A percentile compares a stretch with the other conserved stretches of the same genome.
Evolutionary conservation across 1,140 invertebrate genomes (phyloP).

Genomic region (Chelonus insularis): DNA sequence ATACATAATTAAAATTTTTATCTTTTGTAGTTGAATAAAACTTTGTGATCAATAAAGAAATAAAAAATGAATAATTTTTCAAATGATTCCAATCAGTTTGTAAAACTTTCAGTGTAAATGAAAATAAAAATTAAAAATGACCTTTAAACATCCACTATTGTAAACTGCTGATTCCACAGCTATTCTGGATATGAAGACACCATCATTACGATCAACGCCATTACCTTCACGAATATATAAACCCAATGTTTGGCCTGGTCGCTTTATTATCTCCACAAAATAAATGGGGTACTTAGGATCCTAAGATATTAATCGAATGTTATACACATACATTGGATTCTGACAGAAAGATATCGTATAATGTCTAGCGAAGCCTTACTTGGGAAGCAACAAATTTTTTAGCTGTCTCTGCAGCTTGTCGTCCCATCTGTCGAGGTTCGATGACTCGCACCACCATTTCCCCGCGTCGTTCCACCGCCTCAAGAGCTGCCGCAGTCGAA

Average conservation of each 20-base stretch:
- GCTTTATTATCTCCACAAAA: slow-evolving; percentile 98
- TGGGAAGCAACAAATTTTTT: slow-evolving; percentile 79
- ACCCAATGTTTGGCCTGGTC: slow-evolving; percentile 96
- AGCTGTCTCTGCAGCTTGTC: slow-evolving; percentile 79
- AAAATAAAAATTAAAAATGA: too few species aligned
- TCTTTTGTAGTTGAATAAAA: too few species aligned
- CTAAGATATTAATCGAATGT: slow-evolving; percentile 53
- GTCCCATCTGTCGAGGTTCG: slow-evolving; percentile 81
- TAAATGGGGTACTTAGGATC: slow-evolving; percentile 82
- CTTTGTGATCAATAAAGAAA: too few species aligned
- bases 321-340: neutral
- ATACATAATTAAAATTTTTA: too few species aligned
- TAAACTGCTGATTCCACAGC: slow-evolving; percentile 95
- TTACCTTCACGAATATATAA: slow-evolving; percentile 98
- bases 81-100: too few species aligned
- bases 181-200: slow-evolving; percentile 98
- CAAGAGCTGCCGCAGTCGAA: slow-evolving; percentile 85
- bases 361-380: too few species aligned
- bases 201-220: slow-evolving; percentile 88
- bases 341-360: too few species aligned
- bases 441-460: slow-evolving; percentile 93
- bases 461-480: slow-evolving; percentile 86
- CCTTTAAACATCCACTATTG: slow-evolving; percentile 92
- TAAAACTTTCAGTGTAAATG: too few species aligned
- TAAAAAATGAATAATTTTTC: too few species aligned